These are phyloP conservation scores for Asbolus verrucosus DNA, from an alignment of 1,140 invertebrate species.

Conservation along the genomic window DNA sequence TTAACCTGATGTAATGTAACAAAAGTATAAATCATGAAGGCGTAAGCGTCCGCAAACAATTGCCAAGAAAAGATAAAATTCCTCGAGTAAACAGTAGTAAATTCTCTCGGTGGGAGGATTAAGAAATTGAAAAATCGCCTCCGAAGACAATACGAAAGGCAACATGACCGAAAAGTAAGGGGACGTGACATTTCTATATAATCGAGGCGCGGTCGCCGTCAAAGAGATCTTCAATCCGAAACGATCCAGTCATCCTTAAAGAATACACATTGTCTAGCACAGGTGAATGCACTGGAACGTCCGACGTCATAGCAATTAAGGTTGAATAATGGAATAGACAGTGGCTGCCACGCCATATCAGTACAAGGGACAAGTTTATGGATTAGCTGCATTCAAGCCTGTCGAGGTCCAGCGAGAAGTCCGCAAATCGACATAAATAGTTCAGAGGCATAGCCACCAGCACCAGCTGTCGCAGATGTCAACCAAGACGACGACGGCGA, in stretches of 20 bases:
- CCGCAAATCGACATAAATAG: conserved; percentile 50
- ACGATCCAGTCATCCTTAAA: conserved; percentile 43
- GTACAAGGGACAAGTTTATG: conserved; percentile 48
- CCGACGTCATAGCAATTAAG: conserved; percentile 52
- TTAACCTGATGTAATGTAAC: conserved; percentile 20
- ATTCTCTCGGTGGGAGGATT: conserved; percentile 5
- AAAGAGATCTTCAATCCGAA: conserved; percentile 35
- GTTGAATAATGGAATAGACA: conserved; percentile 53
- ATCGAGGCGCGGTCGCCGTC: conserved; percentile 39
- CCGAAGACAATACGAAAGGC: conserved; percentile 10
- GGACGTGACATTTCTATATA: conserved; percentile 42
- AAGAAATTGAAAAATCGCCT: conserved; percentile 19
- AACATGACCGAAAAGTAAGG: neutral
- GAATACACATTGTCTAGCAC: conserved; percentile 44
- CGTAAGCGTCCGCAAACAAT: conserved; percentile 29
- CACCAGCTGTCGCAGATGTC: conserved; percentile 40
- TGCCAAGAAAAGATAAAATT: conserved; percentile 35
- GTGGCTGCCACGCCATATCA: conserved; percentile 51
- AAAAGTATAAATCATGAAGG: conserved; percentile 23
- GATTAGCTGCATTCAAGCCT: conserved; percentile 47
- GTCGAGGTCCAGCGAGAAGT: conserved; percentile 42
- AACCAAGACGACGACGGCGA: conserved; percentile 15
- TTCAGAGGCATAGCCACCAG: conserved; percentile 17
- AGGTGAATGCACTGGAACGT: conserved; percentile 51
- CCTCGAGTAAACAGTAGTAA: conserved; percentile 3